These are phyloP conservation scores for Loriculus beryllinus DNA, from an alignment of 2,797 vertebrate genomes.

Conservation along the genomic window DNA sequence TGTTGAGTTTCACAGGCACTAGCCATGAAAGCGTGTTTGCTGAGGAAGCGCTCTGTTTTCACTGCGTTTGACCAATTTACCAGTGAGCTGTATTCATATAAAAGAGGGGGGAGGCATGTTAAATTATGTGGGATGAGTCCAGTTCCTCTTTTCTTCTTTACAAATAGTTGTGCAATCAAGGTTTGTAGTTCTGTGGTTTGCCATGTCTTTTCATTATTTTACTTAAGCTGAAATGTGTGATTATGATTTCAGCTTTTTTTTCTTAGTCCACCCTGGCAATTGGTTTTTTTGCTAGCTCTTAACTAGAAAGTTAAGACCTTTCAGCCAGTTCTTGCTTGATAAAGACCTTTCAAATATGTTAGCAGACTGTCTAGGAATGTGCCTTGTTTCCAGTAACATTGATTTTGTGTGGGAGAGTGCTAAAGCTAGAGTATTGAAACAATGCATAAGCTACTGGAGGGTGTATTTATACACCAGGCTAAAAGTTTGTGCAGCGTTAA, in stretches of 20 bases:
- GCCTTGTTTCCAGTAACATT: background rate
- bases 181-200: background rate
- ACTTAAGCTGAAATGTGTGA: background rate
- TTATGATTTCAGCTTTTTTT: background rate
- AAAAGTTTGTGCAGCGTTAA: background rate
- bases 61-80: background rate
- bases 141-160: background rate
- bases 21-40: background rate
- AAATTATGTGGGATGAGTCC: background rate
- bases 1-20: background rate
- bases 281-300: background rate
- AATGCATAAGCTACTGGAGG: background rate
- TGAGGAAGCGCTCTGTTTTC: background rate
- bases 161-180: background rate
- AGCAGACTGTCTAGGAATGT: background rate
- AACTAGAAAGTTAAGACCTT: background rate
- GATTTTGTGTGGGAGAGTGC: background rate
- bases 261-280: background rate
- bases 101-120: background rate
- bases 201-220: background rate
- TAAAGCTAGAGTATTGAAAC: background rate
- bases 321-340: background rate
- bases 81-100: background rate
- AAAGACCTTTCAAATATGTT: background rate
- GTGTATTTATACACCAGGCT: background rate